Evolutionary conservation across 2,888 invertebrate species (phyloP).

Genomic region (Conus canariensis): DNA sequence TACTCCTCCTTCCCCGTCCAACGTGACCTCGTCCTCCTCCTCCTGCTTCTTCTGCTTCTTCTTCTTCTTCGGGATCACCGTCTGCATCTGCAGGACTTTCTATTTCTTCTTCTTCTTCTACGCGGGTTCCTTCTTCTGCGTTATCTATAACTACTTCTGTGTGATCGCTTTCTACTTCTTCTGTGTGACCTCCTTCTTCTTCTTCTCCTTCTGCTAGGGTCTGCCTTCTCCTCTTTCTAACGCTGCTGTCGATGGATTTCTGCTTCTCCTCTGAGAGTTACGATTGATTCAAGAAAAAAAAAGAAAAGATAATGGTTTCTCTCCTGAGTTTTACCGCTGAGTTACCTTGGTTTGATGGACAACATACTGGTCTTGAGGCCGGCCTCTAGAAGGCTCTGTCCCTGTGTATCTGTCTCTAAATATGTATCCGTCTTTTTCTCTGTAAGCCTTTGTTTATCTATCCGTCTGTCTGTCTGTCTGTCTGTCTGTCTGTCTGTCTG

Average conservation of each 20-base stretch:
- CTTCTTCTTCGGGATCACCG: background rate
- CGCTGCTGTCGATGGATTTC: no score
- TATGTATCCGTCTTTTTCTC: no score
- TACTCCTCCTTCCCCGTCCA: background rate
- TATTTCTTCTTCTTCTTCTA: background rate
- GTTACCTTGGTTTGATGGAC: no score
- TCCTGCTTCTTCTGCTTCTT: background rate
- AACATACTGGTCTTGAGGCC: background rate
- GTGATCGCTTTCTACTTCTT: no score
- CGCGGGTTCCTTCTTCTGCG: background rate
- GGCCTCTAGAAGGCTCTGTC: background rate
- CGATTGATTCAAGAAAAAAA: no score
- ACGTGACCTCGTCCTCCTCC: background rate
- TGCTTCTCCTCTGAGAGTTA: no score
- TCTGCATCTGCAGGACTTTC: background rate
- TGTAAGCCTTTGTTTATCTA: no score
- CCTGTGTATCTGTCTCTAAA: background rate
- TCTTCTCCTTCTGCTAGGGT: background rate
- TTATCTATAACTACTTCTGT: background rate
- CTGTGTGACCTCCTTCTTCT: no score
- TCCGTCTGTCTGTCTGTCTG: background rate
- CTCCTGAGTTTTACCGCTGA: no score
- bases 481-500: conserved; percentile 9
- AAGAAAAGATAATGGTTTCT: no score
- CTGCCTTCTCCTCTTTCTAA: no score